phyloP scores from a whole-genome alignment of 2,888 invertebrate species.

The Pammene fasciana region DNA sequence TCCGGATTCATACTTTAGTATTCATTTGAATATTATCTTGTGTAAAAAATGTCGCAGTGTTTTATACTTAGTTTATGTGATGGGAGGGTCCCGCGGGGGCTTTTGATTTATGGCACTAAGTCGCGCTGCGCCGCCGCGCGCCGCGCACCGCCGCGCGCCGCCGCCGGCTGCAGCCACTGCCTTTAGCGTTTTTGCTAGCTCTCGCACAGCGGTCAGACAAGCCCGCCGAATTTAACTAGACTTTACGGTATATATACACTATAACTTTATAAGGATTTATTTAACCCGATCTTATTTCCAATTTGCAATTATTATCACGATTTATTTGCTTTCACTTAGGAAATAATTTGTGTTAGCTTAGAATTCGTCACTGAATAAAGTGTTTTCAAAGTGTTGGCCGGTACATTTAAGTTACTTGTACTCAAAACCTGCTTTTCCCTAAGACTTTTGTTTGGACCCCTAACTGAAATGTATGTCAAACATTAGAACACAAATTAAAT shows the following conservation, averaged over 20 bases:
- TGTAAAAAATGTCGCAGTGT: slow-evolving; percentile 57
- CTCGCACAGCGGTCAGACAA: slow-evolving; percentile 48
- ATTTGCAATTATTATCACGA: too few species aligned
- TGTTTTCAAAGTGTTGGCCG: too few species aligned
- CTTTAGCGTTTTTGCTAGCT: slow-evolving; percentile 71
- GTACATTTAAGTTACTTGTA: too few species aligned
- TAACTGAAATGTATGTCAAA: too few species aligned
- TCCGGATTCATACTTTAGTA: slow-evolving; percentile 42
- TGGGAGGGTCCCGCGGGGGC: slow-evolving; percentile 69
- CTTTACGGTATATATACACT: slow-evolving; percentile 47
- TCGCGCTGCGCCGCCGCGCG: slow-evolving; percentile 59
- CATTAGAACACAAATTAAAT: too few species aligned
- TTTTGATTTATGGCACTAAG: slow-evolving; percentile 79
- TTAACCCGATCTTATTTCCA: background rate
- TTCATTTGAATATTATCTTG: slow-evolving; percentile 55
- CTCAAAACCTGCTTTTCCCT: too few species aligned
- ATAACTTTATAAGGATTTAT: background rate
- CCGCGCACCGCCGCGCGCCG: slow-evolving; percentile 60
- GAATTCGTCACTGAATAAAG: too few species aligned
- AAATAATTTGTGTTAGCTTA: too few species aligned
- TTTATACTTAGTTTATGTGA: slow-evolving; percentile 67
- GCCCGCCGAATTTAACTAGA: slow-evolving; percentile 54
- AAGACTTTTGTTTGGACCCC: too few species aligned
- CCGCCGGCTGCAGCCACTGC: slow-evolving; percentile 59
- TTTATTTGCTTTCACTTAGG: too few species aligned